phyloP scores from a whole-genome alignment of 2,797 vertebrate species.

The Eidolon dupreanum region DNA sequence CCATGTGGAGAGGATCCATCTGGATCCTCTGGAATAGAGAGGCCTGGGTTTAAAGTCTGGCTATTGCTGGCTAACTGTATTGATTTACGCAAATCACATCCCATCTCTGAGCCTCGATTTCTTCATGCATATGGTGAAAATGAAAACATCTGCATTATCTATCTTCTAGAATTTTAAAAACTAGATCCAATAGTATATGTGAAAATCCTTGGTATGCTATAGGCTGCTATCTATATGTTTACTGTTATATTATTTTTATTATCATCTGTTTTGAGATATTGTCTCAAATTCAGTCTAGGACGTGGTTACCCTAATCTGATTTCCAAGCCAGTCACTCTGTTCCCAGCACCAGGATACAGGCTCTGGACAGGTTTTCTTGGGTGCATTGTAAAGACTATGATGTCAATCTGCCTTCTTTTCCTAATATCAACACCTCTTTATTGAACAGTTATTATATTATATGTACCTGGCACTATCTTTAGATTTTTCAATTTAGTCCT shows the following conservation, averaged over 20 bases:
- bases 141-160: not conserved
- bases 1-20: rapidly evolving
- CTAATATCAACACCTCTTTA: not conserved
- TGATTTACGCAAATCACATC: not conserved
- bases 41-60: not conserved
- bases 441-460: not conserved
- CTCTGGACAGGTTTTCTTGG: not conserved
- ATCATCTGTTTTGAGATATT: not conserved
- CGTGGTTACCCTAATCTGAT: not conserved
- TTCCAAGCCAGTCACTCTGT: no score
- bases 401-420: not conserved
- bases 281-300: not conserved
- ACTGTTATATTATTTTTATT: not conserved
- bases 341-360: not conserved
- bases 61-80: not conserved
- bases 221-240: not conserved
- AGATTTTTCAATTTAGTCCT: not conserved
- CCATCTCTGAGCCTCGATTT: not conserved
- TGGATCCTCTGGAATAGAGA: not conserved
- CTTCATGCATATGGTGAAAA: not conserved
- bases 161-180: not conserved
- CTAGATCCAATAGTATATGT: not conserved
- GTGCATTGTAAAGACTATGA: not conserved
- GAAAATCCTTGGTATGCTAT: not conserved
- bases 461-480: not conserved